Base-by-base conservation (phyloP, 2,888 invertebrate species). In the Frankliniella fusca region DNA sequence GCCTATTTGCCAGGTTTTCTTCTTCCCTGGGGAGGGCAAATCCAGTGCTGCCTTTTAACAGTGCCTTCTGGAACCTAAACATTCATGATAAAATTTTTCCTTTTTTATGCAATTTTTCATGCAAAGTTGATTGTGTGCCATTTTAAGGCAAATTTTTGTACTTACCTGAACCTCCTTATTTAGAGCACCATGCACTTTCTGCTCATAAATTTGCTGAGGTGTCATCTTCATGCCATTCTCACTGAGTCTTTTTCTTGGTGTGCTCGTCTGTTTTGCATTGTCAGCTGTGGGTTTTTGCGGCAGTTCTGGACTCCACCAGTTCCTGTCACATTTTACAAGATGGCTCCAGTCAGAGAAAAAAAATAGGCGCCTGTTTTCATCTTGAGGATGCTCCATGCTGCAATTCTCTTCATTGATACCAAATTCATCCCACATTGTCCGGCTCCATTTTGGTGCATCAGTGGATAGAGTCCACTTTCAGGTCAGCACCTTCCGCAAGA, bases 41-140 rank as follows among this genome's bases (percentile, higher is more conserved):
- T 38, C 83, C 84, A 84, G n/a, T 83, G 82, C 18, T 80, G 81
- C 28, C 83, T 49, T 48, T 82, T 81, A 23, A 84, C 28, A 20
- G 48, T 65, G 5, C 83, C 84, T 82, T 84, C 84, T 79, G 83
- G 84, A 79, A 83, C 83, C 84, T 84, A 81, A 48, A 81, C 80
- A 81, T 61, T 27, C 50, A 23, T 61, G 50, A 50, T 79, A 38
- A 79, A 27, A n/a, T n/a, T n/a, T n/a, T n/a, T n/a, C n/a, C n/a
- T n/a, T n/a, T n/a, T n/a, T n/a, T n/a, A n/a, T n/a, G n/a, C n/a
- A n/a, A n/a, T n/a, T n/a, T n/a, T n/a, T n/a, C n/a, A n/a, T n/a
- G n/a, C n/a, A n/a, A n/a, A n/a, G n/a, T n/a, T n/a, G n/a, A n/a
- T n/a, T n/a, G n/a, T n/a, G n/a, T n/a, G n/a, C n/a, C 54, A 50